Evolutionary conservation across 2,797 vertebrate genomes (phyloP).

Genomic region (Botia kubotai): DNA sequence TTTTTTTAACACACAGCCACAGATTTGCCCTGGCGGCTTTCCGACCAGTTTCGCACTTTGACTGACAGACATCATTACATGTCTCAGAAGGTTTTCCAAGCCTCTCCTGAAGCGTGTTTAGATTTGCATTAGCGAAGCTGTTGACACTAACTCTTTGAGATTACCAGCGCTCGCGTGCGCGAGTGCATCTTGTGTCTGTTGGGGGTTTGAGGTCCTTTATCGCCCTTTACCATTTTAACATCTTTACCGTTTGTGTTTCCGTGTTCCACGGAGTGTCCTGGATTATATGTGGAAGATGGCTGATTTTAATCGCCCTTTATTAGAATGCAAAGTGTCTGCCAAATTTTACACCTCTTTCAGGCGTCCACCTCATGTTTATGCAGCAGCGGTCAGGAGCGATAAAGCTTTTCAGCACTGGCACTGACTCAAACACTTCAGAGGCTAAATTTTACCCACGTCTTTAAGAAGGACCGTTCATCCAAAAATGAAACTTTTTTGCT

Average conservation of each 20-base stretch:
- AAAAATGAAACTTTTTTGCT: too few species aligned
- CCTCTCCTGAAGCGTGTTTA: constrained; percentile 29
- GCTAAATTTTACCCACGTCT: constrained; percentile 49
- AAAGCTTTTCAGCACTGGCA: constrained; percentile 49
- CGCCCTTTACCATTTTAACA: constrained; percentile 33
- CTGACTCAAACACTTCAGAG: constrained; percentile 56
- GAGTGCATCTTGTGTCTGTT: constrained; percentile 43
- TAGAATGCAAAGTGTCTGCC: constrained; percentile 66
- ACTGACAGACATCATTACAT: constrained; percentile 25
- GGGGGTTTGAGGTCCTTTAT: constrained; percentile 61
- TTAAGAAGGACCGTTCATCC: background rate
- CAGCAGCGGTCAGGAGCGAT: constrained; percentile 66
- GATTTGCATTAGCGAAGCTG: constrained; percentile 46
- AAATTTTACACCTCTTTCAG: constrained; percentile 63
- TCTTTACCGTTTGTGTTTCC: constrained; percentile 60
- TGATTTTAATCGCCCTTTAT: constrained; percentile 68
- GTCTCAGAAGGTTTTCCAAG: constrained; percentile 5
- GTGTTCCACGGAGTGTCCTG: constrained; percentile 57
- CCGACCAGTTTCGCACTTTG: constrained; percentile 8
- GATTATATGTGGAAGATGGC: constrained; percentile 63
- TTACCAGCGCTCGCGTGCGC: constrained; percentile 4
- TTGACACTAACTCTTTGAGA: constrained; percentile 34
- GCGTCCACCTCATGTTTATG: constrained; percentile 62
- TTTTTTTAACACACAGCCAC: constrained; percentile 8
- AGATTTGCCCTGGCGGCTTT: background rate